A percentile compares a stretch with the other conserved stretches of the same genome.
These are phyloP conservation scores for Beris chalybata DNA, from an alignment of 2,888 invertebrate species.

Conservation along the genomic window DNA sequence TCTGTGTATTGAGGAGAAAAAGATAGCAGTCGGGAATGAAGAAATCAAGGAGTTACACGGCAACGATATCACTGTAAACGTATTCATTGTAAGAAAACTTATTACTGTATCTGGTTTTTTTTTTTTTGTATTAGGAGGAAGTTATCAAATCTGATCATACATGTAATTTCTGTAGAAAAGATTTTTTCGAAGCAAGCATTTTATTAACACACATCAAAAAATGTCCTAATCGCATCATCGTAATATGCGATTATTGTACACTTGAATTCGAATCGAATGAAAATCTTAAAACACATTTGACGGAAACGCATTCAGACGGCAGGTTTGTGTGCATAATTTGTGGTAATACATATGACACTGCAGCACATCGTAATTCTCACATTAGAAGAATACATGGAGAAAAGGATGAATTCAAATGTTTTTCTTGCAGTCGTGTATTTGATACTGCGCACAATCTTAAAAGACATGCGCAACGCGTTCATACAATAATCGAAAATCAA, in stretches of 20 bases:
- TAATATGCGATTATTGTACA: neutral
- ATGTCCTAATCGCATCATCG: no score
- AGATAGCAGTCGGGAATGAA: no score
- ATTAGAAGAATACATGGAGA: constrained; percentile 13
- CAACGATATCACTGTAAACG: no score
- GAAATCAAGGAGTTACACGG: no score
- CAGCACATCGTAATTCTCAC: constrained; percentile 33
- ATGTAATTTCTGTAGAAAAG: neutral
- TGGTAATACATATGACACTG: constrained; percentile 28
- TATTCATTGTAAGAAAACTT: no score
- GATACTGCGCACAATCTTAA: constrained; percentile 27
- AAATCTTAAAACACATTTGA: neutral
- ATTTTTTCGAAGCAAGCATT: no score
- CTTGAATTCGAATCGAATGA: neutral
- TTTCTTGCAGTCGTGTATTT: constrained; percentile 24
- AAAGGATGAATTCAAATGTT: constrained; percentile 20
- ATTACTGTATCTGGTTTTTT: no score
- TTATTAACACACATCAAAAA: no score
- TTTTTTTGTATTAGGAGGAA: no score
- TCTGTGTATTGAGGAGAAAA: no score
- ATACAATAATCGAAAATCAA: constrained; percentile 12
- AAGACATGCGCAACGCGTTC: constrained; percentile 28
- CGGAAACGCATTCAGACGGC: neutral
- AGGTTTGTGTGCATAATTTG: constrained; percentile 17
- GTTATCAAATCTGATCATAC: no score